Base-by-base conservation (phyloP, 2,797 vertebrate species). In the Pseudochromis fuscus region DNA sequence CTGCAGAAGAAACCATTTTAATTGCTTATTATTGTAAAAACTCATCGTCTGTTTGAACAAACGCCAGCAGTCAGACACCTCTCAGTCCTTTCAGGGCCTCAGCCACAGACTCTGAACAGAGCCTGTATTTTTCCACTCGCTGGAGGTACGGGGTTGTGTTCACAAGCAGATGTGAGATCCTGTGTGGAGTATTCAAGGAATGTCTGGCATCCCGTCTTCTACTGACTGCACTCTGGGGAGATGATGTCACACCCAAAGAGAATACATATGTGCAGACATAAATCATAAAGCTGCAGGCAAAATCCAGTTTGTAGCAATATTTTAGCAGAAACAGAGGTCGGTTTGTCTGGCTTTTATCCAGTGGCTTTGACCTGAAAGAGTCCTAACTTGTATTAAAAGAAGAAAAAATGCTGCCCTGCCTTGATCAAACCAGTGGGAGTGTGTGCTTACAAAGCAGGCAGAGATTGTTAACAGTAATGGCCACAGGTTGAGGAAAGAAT, bases 71-170 rank as follows among this genome's bases (percentile, higher is more conserved):
- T 16, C 23, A 40, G 51, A 25, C 65, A 25, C 9, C 48, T 12
- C 18, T 72, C 24, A 59, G 10, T 51, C 56, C 24, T 67, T 48
- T 44, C 16, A 11, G 30, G 63, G 79, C 73, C 64, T 57, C 60
- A 6, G 55, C 35, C 35, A 3, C 49, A 8, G 63, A 67, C 59
- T 49, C 72, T 64, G 50, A 75, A 73, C 61, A 49, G 72, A 83
- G 85, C 18, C 76, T 74, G 88, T 91, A 89, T 68, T 92, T 93
- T 92, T 93, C 91, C 92, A 92, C 86, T 92, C 64, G 5, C 67
- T 44, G 16, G 72, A 77, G 86, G 52, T 38, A 16, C 42, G 1
- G 76, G 70, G 59, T 73, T 82, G 82, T 69, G 89, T 89, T 91
- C 87, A 66, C 87, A 88, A 77, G 85, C 82, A 82, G 88, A 74